Evolutionary conservation across 2,113 vertebrate genomes (phyloP), one percentile per base, ranked within the genome.

Genomic region (Rhombomys opimus): DNA sequence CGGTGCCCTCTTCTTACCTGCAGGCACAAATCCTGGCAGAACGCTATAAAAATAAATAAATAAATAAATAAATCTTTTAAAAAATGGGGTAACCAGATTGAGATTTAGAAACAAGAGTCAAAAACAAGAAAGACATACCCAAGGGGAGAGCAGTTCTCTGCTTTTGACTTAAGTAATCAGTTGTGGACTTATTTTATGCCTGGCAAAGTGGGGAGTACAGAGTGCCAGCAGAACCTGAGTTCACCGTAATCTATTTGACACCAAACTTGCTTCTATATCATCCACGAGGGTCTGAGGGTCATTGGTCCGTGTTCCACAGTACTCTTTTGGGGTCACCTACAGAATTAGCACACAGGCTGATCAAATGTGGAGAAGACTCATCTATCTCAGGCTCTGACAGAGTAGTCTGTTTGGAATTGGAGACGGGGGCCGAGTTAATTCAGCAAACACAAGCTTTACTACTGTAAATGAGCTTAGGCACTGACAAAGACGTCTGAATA

Each of bases 351-450:
- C 46, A 38, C 82, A 88, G 20, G 11, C 32, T 52, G 95, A 93
- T 63, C 38, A 35, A 89, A 92, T 65, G 38, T 85, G 85, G 54
- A 61, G n/a, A 46, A 87, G 35, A 4, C 72, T 80, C 61, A 57
- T 87, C 84, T 87, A 25, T 92, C 41, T 41, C 5, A 1, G 68
- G 15, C 73, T 70, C n/a, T 93, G 89, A 54, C 95, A 94, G 18
- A n/a, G n/a, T 27, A 46, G 6, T 3, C 27, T 32, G 25, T 93
- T 97, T 91, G 95, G 65, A 90, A 84, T 93, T 92, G 12, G 20
- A 96, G 30, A n/a, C n/a, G 17, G 90, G 27, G 32, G 72, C 38
- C 88, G 67, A 95, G 67, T 87, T 85, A 88, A 86, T 72, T 94
- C 80, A 90, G 18, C 65, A 94, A 93, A 91, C 82, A 88, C 3